These are phyloP conservation scores for Aplochiton taeniatus DNA, from an alignment of 2,797 vertebrate genomes.

Conservation along the genomic window DNA sequence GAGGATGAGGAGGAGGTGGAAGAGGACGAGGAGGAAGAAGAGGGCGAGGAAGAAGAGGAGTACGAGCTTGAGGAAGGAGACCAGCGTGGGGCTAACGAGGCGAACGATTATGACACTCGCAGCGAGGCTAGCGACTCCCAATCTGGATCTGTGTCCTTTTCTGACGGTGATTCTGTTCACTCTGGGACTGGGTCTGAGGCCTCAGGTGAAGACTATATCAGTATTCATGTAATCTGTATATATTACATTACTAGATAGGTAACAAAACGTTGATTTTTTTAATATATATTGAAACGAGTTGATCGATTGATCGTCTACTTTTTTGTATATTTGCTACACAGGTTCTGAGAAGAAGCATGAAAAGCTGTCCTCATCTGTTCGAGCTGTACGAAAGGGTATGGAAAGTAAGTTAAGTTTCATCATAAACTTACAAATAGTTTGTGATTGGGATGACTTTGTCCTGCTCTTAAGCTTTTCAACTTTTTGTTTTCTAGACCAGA, in stretches of 20 bases:
- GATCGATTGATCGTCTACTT: neutral
- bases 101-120: slow-evolving; percentile 92
- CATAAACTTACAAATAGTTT: slow-evolving; percentile 44
- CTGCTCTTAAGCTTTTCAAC: neutral
- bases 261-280: too few species aligned
- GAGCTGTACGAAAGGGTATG: slow-evolving; percentile 95
- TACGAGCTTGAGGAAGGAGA: slow-evolving; percentile 90
- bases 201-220: slow-evolving; percentile 77
- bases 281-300: too few species aligned
- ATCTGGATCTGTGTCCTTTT: slow-evolving; percentile 92
- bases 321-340: slow-evolving; percentile 63
- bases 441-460: neutral
- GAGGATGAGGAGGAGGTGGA: slow-evolving; percentile 64
- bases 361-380: slow-evolving; percentile 97
- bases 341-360: slow-evolving; percentile 98
- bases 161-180: slow-evolving; percentile 86
- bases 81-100: slow-evolving; percentile 83
- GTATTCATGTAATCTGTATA: neutral
- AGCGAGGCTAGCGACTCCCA: slow-evolving; percentile 96
- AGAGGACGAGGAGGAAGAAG: slow-evolving; percentile 80
- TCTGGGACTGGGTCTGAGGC: slow-evolving; percentile 90
- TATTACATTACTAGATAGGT: too few species aligned
- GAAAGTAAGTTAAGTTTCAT: slow-evolving; percentile 45
- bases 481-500: slow-evolving; percentile 79
- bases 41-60: slow-evolving; percentile 85